Conservation (phyloP, 2,888 invertebrate species). For the Drosophila bunnanda region DNA sequence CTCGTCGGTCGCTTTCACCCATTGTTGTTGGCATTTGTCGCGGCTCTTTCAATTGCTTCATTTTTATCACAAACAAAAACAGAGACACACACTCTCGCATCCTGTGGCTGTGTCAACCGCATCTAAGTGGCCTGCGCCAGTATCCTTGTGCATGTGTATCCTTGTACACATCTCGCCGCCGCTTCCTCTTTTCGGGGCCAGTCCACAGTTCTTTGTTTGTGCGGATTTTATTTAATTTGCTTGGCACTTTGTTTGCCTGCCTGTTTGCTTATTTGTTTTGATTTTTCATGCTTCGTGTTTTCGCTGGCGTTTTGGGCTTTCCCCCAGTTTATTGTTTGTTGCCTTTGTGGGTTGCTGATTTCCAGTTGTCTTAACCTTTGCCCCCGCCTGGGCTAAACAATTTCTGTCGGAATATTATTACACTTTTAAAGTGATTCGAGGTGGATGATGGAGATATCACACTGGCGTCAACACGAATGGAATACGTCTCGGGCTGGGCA, state of each 20-base stretch:
- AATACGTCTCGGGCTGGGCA: too few species aligned
- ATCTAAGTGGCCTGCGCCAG: conserved; percentile 48
- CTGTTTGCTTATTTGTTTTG: conserved; percentile 74
- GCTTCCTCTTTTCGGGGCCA: conserved; percentile 10
- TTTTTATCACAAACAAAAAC: conserved; percentile 53
- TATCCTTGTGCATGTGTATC: conserved; percentile 40
- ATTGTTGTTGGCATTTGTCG: conserved; percentile 48
- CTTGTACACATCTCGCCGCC: conserved; percentile 1
- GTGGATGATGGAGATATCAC: conserved; percentile 7
- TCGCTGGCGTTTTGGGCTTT: conserved; percentile 28
- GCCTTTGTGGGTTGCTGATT: conserved; percentile 28
- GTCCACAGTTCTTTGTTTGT: conserved; percentile 43
- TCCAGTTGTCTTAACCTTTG: conserved; percentile 29
- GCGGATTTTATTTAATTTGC: conserved; percentile 71
- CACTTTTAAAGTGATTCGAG: conserved; percentile 4
- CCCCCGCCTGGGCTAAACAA: conserved; percentile 10
- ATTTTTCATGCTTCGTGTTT: conserved; percentile 60
- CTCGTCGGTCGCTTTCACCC: conserved; percentile 11
- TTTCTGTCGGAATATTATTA: conserved; percentile 2
- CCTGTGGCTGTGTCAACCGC: conserved; percentile 49
- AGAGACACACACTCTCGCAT: conserved; percentile 28
- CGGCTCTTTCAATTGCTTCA: conserved; percentile 55
- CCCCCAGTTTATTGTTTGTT: conserved; percentile 17
- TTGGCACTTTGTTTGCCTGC: conserved; percentile 62
- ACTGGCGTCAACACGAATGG: neutral